Evolutionary conservation across 2,113 vertebrate genomes (phyloP), one percentile per base, ranked within the genome.

Genomic region (Oriolus oriolus): DNA sequence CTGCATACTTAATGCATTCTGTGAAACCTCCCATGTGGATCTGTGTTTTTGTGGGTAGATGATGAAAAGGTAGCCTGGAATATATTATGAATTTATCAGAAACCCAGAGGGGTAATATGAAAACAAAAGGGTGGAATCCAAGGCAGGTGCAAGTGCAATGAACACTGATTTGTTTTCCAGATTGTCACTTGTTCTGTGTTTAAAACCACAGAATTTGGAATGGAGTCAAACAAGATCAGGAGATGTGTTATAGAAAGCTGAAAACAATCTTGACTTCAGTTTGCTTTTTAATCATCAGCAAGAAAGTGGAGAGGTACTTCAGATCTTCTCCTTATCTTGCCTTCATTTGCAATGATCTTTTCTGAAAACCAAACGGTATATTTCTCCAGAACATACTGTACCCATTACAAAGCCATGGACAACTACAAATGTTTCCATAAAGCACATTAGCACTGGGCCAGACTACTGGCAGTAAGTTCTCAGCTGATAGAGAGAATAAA

Each of bases 31-130:
- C 95, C 90, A 79, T 76, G 65, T 52, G 17, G 42, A 57, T 93
- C 73, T 84, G 49, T 93, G 91, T 76, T 95, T 96, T 95, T 84
- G 50, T 82, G 89, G 71, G 45, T 87, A 92, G 82, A 94, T 0
- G 31, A 97, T 97, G 89, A 96, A 96, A 97, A 96, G 66, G 84
- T 97, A 96, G 57, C 74, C 95, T 90, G 81, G 82, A 97, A 87
- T 1, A 13, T 89, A 90, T 86, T 90, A 96, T 39, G 91, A 92
- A 97, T 97, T 87, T 97, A 89, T 95, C 96, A 92, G 61, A 93
- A 95, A 93, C 69, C 73, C 59, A 3, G 56, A 97, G 56, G 90
- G 82, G 44, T 95, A 92, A 57, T 89, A 79, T 56, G 47, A 95
- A 96, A 96, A 96, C 73, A 95, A 94, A 93, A 89, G 35, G 11